These are phyloP conservation scores for Lates japonicus DNA, from an alignment of 2,797 vertebrate genomes.

Conservation along the genomic window DNA sequence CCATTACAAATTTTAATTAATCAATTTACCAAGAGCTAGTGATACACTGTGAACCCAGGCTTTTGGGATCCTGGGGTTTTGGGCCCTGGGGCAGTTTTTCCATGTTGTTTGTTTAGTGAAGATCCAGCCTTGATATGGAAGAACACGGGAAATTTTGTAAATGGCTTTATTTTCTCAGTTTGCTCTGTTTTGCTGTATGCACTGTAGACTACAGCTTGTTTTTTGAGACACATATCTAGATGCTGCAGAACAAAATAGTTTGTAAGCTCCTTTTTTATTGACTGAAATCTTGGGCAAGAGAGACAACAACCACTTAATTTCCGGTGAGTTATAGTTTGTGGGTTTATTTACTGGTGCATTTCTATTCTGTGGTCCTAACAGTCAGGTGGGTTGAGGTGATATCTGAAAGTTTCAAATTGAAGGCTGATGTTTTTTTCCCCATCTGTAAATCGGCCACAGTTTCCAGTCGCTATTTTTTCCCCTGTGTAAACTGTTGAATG, in stretches of 20 bases:
- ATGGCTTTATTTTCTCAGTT: neutral
- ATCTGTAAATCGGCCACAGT: neutral
- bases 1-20: neutral
- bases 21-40: neutral
- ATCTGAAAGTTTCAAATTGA: neutral
- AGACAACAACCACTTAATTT: neutral
- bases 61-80: neutral
- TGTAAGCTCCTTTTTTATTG: slow-evolving; percentile 4
- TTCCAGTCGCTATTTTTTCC: neutral
- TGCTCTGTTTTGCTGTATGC: neutral
- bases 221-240: neutral
- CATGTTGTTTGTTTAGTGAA: no score
- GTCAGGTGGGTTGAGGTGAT: neutral
- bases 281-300: neutral
- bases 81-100: neutral
- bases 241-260: neutral
- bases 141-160: neutral
- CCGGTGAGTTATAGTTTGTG: neutral
- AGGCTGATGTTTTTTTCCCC: neutral
- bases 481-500: slow-evolving; percentile 4
- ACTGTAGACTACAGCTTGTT: neutral
- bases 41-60: neutral
- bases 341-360: neutral
- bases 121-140: neutral
- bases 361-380: neutral